Conservation (phyloP, 2,113 vertebrate species). For the Capra hircus region DNA sequence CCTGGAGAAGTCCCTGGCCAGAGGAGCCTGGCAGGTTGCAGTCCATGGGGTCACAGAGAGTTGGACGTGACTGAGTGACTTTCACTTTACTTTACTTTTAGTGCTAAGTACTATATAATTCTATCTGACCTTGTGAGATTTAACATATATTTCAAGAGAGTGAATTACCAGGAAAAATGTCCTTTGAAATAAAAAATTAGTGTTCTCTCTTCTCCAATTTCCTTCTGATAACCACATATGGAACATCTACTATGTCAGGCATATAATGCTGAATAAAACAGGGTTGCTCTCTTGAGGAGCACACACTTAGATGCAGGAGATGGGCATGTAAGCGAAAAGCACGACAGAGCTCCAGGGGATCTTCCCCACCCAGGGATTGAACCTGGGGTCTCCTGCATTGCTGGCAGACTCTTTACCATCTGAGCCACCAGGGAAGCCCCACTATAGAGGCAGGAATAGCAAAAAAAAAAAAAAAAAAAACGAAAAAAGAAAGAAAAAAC, state of each 20-base stretch:
- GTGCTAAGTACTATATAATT: not conserved
- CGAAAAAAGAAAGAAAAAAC: too few species aligned
- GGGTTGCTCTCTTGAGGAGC: not conserved
- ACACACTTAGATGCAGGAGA: not conserved
- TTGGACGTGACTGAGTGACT: accelerated
- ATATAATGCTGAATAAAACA: not conserved
- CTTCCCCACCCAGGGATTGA: not conserved
- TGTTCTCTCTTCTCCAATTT: not conserved
- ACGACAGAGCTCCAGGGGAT: not conserved
- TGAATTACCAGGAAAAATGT: not conserved
- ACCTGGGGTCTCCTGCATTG: not conserved
- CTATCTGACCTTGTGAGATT: not conserved
- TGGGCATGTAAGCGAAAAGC: not conserved
- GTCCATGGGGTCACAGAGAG: not conserved
- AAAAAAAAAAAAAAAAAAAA: too few species aligned
- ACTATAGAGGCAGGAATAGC: not conserved
- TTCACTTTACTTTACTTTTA: not conserved
- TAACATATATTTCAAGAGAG: not conserved
- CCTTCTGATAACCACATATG: not conserved
- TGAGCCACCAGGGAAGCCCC: not conserved
- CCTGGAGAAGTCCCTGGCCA: not conserved
- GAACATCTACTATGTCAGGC: not conserved
- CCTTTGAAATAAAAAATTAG: not conserved
- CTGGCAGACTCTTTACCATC: not conserved
- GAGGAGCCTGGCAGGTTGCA: not conserved